Evolutionary conservation across 2,888 invertebrate genomes (phyloP).

Genomic region (Glaucopsyche alexis): DNA sequence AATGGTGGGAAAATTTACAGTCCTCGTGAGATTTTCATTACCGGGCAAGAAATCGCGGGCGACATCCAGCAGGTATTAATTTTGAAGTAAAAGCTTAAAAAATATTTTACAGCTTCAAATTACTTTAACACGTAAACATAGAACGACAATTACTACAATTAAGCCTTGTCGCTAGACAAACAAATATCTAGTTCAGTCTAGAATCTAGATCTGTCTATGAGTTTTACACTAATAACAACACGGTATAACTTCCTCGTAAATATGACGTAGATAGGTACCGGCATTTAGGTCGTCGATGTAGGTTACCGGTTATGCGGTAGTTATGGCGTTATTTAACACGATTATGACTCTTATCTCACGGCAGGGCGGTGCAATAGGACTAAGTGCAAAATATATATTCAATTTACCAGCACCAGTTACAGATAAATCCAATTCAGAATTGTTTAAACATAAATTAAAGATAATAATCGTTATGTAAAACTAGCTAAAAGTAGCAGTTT

Average conservation of each 20-base stretch:
- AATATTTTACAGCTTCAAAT: too few species aligned
- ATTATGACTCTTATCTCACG: conserved; percentile 47
- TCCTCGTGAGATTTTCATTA: too few species aligned
- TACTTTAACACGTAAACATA: too few species aligned
- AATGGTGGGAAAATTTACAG: too few species aligned
- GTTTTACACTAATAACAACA: not conserved
- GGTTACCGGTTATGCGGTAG: conserved; percentile 33
- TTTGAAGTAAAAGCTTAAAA: too few species aligned
- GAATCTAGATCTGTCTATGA: not conserved
- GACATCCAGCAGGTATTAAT: too few species aligned
- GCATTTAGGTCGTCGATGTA: conserved; percentile 12
- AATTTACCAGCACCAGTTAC: conserved; percentile 34
- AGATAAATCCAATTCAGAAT: conserved; percentile 28
- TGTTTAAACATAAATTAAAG: conserved; percentile 9
- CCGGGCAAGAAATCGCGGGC: too few species aligned
- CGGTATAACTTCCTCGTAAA: conserved; percentile 4
- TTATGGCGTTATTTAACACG: conserved; percentile 39
- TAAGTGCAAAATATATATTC: conserved; percentile 38
- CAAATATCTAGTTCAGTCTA: not conserved
- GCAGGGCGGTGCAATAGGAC: conserved; percentile 48
- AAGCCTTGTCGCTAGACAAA: not conserved
- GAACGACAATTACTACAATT: not conserved
- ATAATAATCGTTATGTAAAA: conserved; percentile 10
- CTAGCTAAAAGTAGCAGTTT: not conserved
- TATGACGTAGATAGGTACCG: not conserved